Conservation (phyloP, 1,140 invertebrate genomes). For the Scaptomyza pallida region DNA sequence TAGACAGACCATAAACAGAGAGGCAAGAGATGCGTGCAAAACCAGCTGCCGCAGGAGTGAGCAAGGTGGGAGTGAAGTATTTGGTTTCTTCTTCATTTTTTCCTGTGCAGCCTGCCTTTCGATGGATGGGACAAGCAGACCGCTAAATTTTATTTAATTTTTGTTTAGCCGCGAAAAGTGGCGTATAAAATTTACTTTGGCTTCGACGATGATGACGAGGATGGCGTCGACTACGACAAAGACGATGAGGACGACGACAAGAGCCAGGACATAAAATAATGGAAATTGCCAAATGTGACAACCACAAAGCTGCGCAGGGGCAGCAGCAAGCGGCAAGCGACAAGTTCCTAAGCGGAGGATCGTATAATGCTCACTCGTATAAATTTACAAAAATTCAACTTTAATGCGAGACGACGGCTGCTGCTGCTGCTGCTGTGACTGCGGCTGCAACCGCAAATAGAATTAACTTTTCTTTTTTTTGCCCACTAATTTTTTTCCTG, state of each 20-base stretch:
- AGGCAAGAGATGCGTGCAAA: conserved; percentile 11
- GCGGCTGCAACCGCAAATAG: conserved; percentile 70
- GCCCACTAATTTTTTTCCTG: conserved; percentile 3
- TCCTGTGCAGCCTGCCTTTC: neutral
- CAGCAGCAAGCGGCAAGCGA: neutral
- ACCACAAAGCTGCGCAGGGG: conserved; percentile 67
- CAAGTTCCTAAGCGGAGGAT: conserved; percentile 45
- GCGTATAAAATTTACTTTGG: conserved; percentile 82
- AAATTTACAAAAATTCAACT: conserved; percentile 74
- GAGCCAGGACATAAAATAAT: conserved; percentile 76
- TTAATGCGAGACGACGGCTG: conserved; percentile 60
- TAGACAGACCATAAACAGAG: conserved; percentile 78
- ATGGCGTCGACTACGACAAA: conserved; percentile 35
- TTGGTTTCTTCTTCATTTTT: conserved; percentile 26
- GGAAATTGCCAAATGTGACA: conserved; percentile 81
- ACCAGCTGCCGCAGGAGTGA: conserved; percentile 4
- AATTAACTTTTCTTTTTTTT: conserved; percentile 63
- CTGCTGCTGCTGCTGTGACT: conserved; percentile 27
- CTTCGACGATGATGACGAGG: conserved; percentile 57
- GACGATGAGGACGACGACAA: conserved; percentile 33
- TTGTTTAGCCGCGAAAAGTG: conserved; percentile 81
- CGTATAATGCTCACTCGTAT: conserved; percentile 78
- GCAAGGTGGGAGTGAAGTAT: conserved; percentile 8
- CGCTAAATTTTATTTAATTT: conserved; percentile 82
- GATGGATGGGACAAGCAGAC: conserved; percentile 60